Evolutionary conservation across 1,140 invertebrate genomes (phyloP).

Genomic region (Drosophila ogumai): DNA sequence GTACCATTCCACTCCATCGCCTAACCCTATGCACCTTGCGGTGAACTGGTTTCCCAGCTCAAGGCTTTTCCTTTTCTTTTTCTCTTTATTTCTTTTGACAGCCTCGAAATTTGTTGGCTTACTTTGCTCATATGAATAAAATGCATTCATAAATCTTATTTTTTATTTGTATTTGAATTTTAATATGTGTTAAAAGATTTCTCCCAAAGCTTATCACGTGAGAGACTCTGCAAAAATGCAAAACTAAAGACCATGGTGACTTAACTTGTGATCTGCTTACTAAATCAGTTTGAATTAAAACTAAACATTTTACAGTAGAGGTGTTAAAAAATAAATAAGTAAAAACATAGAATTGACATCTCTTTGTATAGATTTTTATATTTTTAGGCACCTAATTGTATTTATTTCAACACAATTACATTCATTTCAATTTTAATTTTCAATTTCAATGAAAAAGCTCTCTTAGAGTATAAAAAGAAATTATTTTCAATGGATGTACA

Average conservation of each 20-base stretch:
- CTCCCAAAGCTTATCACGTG: constrained; percentile 14
- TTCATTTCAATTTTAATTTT: neutral
- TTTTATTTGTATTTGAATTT: neutral
- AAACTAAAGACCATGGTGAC: neutral
- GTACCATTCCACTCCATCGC: constrained; percentile 21
- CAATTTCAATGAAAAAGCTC: neutral
- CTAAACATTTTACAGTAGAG: no score
- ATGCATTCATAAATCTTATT: constrained; percentile 10
- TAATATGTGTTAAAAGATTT: neutral
- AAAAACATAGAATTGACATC: no score
- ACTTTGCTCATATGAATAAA: constrained; percentile 35
- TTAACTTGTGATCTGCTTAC: neutral
- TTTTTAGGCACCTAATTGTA: neutral
- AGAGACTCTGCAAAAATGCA: constrained; percentile 8
- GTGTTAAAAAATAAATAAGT: no score
- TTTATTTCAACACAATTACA: neutral
- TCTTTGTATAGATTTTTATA: no score
- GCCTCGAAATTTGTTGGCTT: neutral
- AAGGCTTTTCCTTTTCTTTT: constrained; percentile 33
- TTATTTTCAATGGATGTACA: constrained; percentile 29
- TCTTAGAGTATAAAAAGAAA: constrained; percentile 32
- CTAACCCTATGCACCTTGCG: constrained; percentile 22
- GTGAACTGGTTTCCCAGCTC: constrained; percentile 35
- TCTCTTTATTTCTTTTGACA: neutral
- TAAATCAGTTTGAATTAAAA: neutral